Base-by-base conservation (phyloP, 2,797 vertebrate genomes). In the Betta splendens region DNA sequence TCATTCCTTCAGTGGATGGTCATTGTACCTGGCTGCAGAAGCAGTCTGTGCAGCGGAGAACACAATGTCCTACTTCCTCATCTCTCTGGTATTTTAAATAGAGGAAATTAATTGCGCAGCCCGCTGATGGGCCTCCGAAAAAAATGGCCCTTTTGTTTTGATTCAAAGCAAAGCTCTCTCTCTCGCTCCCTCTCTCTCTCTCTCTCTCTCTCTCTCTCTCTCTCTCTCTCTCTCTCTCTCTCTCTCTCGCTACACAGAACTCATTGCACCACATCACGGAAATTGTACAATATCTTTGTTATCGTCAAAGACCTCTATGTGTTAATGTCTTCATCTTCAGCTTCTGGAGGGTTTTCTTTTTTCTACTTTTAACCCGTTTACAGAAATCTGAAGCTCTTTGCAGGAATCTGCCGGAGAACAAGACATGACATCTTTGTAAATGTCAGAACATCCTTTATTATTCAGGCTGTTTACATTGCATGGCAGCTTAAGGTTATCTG, bases 51-150 rank as follows among this genome's bases (percentile, higher is more conserved):
- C 61, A 37, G 35, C 2, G 10, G 39, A 50, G 39, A 69, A 46
- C 38, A 21, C 33, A 29, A 44, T 73, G 79, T 72, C 79, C 69
- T 70, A 78, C 64, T 75, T 80, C 69, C 32, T 57, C 20, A 3
- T n/a, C 39, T 61, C 59, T 64, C 44, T 67, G 58, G 28, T 53
- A 51, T 69, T 61, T 58, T 51, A 60, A 71, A 76, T 60, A 7
- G 54, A 64, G 61, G 33, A 69, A 72, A 73, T 70, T 38, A 77
- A 81, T 78, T 74, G 54, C 47, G 35, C 18, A 37, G 49, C 48
- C 62, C 64, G 50, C 67, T 59, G 65, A 65, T 66, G 60, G 65
- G 60, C 38, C 55, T 53, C 53, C 32, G 48, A 71, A 73, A 72
- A 12, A 35, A 16, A 35, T 16, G 72, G 36, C 31, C 29, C 69